A percentile compares a stretch with the other conserved stretches of the same genome.
Evolutionary conservation across 2,888 invertebrate species (phyloP).

Genomic region (Protonemura montana): DNA sequence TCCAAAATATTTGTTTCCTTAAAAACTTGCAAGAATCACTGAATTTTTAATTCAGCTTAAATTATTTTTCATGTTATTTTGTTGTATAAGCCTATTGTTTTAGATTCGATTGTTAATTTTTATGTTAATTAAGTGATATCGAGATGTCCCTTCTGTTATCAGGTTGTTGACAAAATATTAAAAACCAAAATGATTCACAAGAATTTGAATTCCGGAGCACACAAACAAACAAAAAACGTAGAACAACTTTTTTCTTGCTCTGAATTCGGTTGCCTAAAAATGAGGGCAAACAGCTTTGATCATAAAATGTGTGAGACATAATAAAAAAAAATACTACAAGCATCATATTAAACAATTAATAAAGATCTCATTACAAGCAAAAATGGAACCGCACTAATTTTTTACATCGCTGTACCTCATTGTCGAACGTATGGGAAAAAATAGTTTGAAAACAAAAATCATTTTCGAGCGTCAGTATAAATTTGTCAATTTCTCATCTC

Average conservation of each 20-base stretch:
- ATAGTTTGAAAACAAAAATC: not conserved
- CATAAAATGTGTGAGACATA: not conserved
- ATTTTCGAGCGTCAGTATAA: not conserved
- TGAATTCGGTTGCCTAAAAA: not conserved
- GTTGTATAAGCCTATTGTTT: slow-evolving; percentile 4
- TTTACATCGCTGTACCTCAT: not conserved
- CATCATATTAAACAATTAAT: not conserved
- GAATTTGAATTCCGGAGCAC: not conserved
- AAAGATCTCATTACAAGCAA: not conserved
- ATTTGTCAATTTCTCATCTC: not conserved
- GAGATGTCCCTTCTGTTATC: not conserved
- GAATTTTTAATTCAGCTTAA: not conserved
- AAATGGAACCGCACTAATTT: not conserved
- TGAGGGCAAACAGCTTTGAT: not conserved
- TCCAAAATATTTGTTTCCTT: not conserved
- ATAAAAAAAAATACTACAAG: not conserved
- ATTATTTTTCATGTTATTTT: slow-evolving; percentile 7
- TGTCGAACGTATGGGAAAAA: not conserved
- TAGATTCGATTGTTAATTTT: not conserved
- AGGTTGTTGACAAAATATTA: not conserved
- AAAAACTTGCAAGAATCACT: not conserved
- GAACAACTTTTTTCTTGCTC: not conserved
- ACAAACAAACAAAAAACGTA: not conserved
- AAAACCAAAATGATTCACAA: not conserved
- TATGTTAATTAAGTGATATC: not conserved